phyloP scores from a whole-genome alignment of 2,797 vertebrate species.

The Peromyscus attwateri region DNA sequence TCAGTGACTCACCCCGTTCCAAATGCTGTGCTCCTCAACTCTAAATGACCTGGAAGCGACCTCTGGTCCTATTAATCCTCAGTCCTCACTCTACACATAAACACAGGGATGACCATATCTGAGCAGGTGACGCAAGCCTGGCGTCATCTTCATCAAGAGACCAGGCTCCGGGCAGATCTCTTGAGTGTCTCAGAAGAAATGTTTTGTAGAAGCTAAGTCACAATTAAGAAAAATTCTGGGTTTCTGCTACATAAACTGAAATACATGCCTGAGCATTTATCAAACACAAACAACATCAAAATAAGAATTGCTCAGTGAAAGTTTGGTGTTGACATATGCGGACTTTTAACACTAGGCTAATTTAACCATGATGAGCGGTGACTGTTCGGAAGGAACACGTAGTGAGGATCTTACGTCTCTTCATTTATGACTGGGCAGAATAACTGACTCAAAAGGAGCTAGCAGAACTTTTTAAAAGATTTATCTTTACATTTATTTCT shows the following conservation, averaged over 20 bases:
- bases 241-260: slow-evolving; percentile 25
- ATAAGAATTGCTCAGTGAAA: not conserved
- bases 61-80: not conserved
- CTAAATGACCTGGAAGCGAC: slow-evolving; percentile 22
- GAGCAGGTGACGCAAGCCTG: not conserved
- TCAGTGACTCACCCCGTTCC: not conserved
- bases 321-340: not conserved
- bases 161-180: not conserved
- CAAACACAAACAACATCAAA: not conserved
- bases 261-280: not conserved
- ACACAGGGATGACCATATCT: not conserved
- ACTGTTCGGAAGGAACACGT: not conserved
- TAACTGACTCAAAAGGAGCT: not conserved
- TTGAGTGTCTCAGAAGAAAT: not conserved
- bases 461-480: not conserved
- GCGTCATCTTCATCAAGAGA: not conserved
- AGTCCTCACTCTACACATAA: not conserved
- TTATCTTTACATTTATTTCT: not conserved
- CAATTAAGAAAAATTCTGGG: slow-evolving; percentile 6
- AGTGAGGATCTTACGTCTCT: not conserved
- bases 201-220: not conserved
- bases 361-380: not conserved
- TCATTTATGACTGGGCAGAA: not conserved
- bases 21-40: not conserved
- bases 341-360: not conserved